A percentile compares a stretch with the other conserved stretches of the same genome.
These are phyloP conservation scores for Thyatira batis DNA, from an alignment of 2,888 invertebrate species.

Conservation along the genomic window DNA sequence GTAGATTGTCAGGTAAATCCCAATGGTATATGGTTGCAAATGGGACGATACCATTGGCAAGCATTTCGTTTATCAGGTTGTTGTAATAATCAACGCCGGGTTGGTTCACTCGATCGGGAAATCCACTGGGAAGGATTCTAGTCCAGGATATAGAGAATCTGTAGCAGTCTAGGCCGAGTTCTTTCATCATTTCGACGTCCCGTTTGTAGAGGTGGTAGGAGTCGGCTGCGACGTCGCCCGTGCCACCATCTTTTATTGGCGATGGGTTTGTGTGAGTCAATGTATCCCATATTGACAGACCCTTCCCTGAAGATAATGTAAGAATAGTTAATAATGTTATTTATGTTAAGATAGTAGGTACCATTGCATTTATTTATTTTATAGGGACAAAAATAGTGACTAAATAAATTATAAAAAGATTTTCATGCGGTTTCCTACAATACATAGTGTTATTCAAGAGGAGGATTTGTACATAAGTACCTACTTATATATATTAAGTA, in stretches of 20 bases:
- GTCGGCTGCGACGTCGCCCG: conserved; percentile 84
- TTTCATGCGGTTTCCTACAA: no score
- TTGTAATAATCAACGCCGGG: conserved; percentile 85
- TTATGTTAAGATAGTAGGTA: no score
- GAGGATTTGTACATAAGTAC: no score
- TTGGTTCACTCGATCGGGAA: conserved; percentile 73
- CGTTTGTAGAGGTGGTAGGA: conserved; percentile 84
- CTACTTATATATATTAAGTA: no score
- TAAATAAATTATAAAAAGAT: no score
- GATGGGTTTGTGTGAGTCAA: conserved; percentile 45
- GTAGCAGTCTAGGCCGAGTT: conserved; percentile 77
- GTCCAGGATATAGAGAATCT: conserved; percentile 85
- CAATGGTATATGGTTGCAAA: conserved; percentile 84
- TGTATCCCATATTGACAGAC: conserved; percentile 82
- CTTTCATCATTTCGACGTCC: conserved; percentile 67
- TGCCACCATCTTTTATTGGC: conserved; percentile 47
- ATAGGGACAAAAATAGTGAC: no score
- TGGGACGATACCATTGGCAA: conserved; percentile 80
- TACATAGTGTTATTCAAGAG: no score
- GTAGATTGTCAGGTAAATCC: conserved; percentile 81
- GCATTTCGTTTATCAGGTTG: conserved; percentile 81
- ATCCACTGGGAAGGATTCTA: conserved; percentile 84
- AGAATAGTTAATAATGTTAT: no score
- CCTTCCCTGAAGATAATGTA: conserved; percentile 72
- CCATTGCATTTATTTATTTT: no score